Conservation (phyloP, 2,888 invertebrate species). For the Phaonia tiefii region DNA sequence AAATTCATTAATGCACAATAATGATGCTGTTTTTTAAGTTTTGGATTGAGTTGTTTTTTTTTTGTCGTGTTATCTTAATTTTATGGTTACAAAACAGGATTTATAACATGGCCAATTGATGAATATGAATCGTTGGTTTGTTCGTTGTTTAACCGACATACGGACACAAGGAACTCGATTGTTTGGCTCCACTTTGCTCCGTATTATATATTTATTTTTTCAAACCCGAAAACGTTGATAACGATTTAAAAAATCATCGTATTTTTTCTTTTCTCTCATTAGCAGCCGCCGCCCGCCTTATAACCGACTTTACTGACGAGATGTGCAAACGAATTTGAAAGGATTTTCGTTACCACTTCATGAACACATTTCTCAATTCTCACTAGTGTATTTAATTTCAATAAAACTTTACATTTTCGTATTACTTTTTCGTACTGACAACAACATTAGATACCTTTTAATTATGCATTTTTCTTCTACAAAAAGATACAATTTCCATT, state of each 20-base stretch:
- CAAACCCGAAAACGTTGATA: constrained; percentile 34
- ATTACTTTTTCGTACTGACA: constrained; percentile 41
- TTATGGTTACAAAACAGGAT: constrained; percentile 64
- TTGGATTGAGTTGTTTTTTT: constrained; percentile 13
- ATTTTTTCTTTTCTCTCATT: too few relatives aligned
- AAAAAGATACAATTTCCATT: background rate
- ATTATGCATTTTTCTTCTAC: constrained; percentile 43
- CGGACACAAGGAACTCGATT: constrained; percentile 1
- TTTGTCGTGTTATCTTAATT: constrained; percentile 45
- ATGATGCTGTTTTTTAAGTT: constrained; percentile 13
- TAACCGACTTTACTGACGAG: background rate
- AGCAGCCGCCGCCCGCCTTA: constrained; percentile 62
- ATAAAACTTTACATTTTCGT: constrained; percentile 13
- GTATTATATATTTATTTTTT: constrained; percentile 39
- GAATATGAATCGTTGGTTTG: constrained; percentile 13
- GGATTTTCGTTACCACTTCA: constrained; percentile 24
- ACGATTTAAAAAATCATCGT: constrained; percentile 55
- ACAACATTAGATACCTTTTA: too few relatives aligned
- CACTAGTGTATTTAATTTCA: constrained; percentile 4
- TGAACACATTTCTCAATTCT: constrained; percentile 52
- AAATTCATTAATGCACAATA: constrained; percentile 27
- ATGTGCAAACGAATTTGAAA: constrained; percentile 25
- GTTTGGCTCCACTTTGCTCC: constrained; percentile 19
- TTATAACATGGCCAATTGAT: constrained; percentile 21
- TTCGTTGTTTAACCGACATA: constrained; percentile 26